Conservation (phyloP, 2,797 vertebrate genomes). For the Galagoides demidoff region DNA sequence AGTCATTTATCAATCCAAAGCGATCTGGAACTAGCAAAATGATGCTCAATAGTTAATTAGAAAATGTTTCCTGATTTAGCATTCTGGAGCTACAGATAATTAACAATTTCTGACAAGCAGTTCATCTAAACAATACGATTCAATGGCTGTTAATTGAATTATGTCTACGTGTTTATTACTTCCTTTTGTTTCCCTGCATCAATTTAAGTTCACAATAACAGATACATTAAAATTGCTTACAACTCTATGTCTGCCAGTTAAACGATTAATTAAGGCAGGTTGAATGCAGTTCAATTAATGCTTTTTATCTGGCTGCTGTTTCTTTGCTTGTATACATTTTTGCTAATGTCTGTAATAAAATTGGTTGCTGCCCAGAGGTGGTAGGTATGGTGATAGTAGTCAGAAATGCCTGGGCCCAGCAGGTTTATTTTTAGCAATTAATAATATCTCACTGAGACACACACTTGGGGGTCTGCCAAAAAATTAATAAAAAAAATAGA, state of each 20-base stretch:
- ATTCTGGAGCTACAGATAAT: constrained; percentile 37
- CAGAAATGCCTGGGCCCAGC: neutral
- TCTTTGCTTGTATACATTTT: constrained; percentile 7
- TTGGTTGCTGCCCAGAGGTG: neutral
- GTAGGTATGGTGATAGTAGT: neutral
- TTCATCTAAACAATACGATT: constrained; percentile 49
- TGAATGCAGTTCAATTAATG: constrained; percentile 45
- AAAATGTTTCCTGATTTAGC: constrained; percentile 61
- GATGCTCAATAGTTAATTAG: constrained; percentile 40
- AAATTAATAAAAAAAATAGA: neutral
- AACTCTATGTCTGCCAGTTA: constrained; percentile 38
- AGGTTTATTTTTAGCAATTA: constrained; percentile 4
- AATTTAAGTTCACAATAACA: constrained; percentile 71
- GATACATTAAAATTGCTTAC: constrained; percentile 56
- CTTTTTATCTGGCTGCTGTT: constrained; percentile 43
- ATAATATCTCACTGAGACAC: neutral
- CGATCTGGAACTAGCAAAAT: constrained; percentile 4
- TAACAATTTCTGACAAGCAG: constrained; percentile 52
- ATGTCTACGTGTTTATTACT: constrained; percentile 46
- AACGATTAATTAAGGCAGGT: constrained; percentile 61
- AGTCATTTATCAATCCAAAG: constrained; percentile 58
- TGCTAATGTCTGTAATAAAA: constrained; percentile 35
- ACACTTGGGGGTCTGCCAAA: neutral
- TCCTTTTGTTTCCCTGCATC: constrained; percentile 60
- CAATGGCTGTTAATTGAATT: constrained; percentile 46